These are phyloP conservation scores for Macrotrachela quadricornifera DNA, from an alignment of 1,140 invertebrate genomes.

Conservation along the genomic window DNA sequence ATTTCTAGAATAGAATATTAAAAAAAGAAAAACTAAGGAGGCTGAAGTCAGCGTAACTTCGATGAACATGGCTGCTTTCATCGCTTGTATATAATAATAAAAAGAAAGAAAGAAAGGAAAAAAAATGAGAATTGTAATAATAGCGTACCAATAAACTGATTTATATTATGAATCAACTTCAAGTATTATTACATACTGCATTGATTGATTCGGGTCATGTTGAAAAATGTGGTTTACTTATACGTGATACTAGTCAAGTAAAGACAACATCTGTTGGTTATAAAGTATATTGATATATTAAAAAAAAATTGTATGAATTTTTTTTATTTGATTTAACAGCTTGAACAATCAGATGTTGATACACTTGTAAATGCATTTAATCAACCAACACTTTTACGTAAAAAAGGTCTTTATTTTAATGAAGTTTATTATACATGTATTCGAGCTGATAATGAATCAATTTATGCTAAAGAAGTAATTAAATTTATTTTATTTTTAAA, in stretches of 20 bases:
- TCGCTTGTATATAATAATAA: too few species aligned
- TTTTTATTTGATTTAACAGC: background rate
- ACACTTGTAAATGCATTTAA: constrained; percentile 23
- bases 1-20: too few species aligned
- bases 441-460: constrained; percentile 25
- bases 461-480: constrained; percentile 30
- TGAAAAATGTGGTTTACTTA: constrained; percentile 24
- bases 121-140: too few species aligned
- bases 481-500: background rate
- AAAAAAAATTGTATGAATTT: background rate
- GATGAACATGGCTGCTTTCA: too few species aligned
- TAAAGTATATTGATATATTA: constrained; percentile 13
- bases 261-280: constrained; percentile 22
- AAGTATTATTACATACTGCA: constrained; percentile 27
- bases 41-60: too few species aligned
- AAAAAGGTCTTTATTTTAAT: constrained; percentile 27
- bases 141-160: too few species aligned
- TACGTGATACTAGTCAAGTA: constrained; percentile 18
- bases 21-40: too few species aligned
- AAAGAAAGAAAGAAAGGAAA: too few species aligned
- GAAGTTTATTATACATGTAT: constrained; percentile 26
- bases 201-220: constrained; percentile 26
- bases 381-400: constrained; percentile 23
- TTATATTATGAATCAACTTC: constrained; percentile 22
- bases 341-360: constrained; percentile 1